These are phyloP conservation scores for Schizotus pectinicornis DNA, from an alignment of 2,888 invertebrate genomes.

Conservation along the genomic window DNA sequence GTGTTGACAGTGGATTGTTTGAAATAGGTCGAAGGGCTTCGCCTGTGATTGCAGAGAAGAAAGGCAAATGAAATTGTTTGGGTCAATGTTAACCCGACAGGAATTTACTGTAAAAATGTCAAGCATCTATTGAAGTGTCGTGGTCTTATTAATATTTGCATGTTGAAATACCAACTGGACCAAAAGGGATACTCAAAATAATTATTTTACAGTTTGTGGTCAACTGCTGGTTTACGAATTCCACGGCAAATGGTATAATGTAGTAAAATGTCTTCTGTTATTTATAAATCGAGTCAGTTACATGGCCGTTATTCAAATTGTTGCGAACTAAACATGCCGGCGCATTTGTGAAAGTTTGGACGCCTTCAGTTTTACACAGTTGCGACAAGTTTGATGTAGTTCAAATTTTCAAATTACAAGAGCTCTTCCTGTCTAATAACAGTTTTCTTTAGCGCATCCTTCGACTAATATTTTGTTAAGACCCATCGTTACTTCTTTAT, in stretches of 20 bases:
- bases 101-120: too few relatives aligned
- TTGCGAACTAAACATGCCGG: constrained; percentile 17
- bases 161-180: too few relatives aligned
- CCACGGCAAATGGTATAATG: constrained; percentile 9
- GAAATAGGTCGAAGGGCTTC: too few relatives aligned
- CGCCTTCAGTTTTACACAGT: constrained; percentile 5
- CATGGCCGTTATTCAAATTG: constrained; percentile 21
- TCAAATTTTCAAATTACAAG: constrained; percentile 6
- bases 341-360: constrained; percentile 13
- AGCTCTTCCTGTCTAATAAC: not conserved
- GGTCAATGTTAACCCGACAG: too few relatives aligned
- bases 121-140: too few relatives aligned
- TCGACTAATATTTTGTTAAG: not conserved
- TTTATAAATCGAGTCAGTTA: constrained; percentile 22
- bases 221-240: too few relatives aligned
- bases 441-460: not conserved
- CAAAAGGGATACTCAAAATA: too few relatives aligned
- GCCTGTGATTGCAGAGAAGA: too few relatives aligned
- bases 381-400: constrained; percentile 19
- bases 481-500: not conserved
- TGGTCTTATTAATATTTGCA: too few relatives aligned
- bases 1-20: too few relatives aligned
- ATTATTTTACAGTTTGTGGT: too few relatives aligned
- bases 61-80: too few relatives aligned
- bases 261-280: constrained; percentile 22